Evolutionary conservation across 2,113 vertebrate genomes (phyloP).

Genomic region (Mustela lutreola): DNA sequence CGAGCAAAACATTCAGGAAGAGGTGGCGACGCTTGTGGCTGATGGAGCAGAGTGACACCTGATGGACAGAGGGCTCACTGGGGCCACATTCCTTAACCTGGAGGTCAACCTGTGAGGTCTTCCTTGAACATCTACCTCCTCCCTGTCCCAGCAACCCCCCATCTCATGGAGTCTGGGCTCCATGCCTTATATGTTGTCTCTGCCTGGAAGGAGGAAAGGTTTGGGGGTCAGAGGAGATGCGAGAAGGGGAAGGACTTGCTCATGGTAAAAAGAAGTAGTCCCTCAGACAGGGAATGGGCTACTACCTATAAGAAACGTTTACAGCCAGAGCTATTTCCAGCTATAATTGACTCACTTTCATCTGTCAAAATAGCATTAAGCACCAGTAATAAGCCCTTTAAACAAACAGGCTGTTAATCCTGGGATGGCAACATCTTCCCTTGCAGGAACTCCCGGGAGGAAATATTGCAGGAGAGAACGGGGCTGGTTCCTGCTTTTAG

Average conservation of each 20-base stretch:
- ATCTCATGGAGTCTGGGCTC: background rate
- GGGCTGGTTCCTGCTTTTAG: background rate
- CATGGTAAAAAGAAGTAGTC: conserved; percentile 5
- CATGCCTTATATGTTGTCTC: background rate
- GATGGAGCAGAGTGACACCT: background rate
- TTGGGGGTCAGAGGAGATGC: background rate
- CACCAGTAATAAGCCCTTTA: conserved; percentile 87
- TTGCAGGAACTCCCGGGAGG: conserved; percentile 69
- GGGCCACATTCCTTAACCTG: background rate
- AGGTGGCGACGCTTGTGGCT: rapidly evolving
- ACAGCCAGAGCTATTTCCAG: conserved; percentile 81
- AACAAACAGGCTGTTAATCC: conserved; percentile 88
- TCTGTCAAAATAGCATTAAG: conserved; percentile 89
- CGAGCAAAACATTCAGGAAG: background rate
- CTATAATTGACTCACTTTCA: conserved; percentile 87
- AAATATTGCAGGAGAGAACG: conserved; percentile 48
- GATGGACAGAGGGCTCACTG: background rate
- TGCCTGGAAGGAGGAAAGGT: background rate
- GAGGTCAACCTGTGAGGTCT: background rate
- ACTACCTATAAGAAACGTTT: conserved; percentile 44
- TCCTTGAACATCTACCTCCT: background rate
- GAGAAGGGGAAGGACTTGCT: background rate
- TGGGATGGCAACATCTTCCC: conserved; percentile 68
- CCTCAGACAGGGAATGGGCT: conserved; percentile 34
- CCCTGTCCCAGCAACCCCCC: background rate